Evolutionary conservation across 2,113 vertebrate genomes (phyloP).

Genomic region (Trichomycterus rosablanca): DNA sequence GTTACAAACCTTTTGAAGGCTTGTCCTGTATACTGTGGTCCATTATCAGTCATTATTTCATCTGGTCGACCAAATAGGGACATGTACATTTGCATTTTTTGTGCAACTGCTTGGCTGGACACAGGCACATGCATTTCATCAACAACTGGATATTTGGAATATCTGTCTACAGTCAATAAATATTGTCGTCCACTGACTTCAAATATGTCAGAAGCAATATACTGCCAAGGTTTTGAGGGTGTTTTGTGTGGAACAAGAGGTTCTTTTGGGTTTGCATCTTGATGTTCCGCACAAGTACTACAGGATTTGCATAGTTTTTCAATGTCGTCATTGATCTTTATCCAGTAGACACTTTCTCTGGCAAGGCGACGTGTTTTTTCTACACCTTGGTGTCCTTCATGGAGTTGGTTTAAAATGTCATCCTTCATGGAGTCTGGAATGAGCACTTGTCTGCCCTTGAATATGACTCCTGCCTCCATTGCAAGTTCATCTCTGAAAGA

Average conservation of each 20-base stretch:
- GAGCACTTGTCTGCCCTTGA: too few relatives aligned
- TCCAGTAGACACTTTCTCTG: too few relatives aligned
- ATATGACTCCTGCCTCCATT: too few relatives aligned
- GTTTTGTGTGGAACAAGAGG: conserved; percentile 4
- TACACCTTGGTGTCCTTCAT: conserved; percentile 14
- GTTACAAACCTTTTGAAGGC: background rate
- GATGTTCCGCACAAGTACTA: too few relatives aligned
- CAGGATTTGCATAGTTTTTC: background rate
- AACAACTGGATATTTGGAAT: conserved; percentile 1
- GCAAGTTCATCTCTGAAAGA: too few relatives aligned
- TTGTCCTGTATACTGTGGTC: too few relatives aligned
- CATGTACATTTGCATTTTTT: conserved; percentile 3
- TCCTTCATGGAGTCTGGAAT: too few relatives aligned
- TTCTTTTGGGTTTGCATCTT: too few relatives aligned
- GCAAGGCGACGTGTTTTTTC: too few relatives aligned
- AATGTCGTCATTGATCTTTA: background rate
- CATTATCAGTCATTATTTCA: background rate
- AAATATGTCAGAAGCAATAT: too few relatives aligned
- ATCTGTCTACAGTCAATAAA: conserved; percentile 21
- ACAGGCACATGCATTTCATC: background rate
- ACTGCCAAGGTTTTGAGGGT: conserved; percentile 14
- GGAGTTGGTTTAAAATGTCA: background rate
- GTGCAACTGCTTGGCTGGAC: conserved; percentile 11
- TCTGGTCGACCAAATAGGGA: background rate
- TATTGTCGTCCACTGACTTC: too few relatives aligned